Percentiles rank a stretch among this genome's conserved stretches.
phyloP scores from a whole-genome alignment of 2,113 vertebrate species.

The Passerina amoena region DNA sequence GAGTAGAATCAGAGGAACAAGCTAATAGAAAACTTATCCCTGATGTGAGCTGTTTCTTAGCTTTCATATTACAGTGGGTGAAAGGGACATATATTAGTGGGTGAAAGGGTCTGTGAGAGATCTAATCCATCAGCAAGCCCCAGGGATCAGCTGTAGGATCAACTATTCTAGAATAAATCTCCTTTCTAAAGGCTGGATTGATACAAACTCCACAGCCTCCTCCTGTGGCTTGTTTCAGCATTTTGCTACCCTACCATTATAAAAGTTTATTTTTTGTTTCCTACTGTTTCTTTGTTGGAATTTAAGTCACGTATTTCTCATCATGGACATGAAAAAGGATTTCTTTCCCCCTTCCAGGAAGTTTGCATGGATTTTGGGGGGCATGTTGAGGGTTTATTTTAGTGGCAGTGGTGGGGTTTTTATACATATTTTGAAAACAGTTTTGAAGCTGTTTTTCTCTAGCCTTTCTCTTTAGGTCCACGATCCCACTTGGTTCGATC shows the following conservation, averaged over 20 bases:
- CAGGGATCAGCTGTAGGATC: not conserved
- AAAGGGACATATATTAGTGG: not conserved
- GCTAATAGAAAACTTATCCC: not conserved
- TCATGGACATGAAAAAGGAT: not conserved
- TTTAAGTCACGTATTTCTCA: not conserved
- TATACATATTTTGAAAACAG: not conserved
- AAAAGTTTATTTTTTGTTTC: not conserved
- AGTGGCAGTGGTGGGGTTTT: accelerated
- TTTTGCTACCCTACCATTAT: not conserved
- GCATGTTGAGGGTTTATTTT: not conserved
- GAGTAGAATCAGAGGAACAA: not conserved
- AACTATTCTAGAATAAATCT: not conserved
- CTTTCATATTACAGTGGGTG: not conserved
- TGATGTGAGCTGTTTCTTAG: not conserved
- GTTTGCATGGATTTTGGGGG: accelerated
- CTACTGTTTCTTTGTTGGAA: not conserved
- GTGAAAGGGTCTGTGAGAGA: not conserved
- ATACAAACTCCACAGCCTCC: not conserved
- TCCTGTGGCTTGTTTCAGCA: not conserved
- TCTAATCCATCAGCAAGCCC: not conserved
- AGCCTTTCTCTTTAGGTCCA: not conserved
- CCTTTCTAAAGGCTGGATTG: not conserved
- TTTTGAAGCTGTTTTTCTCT: not conserved
- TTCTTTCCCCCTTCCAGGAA: not conserved
- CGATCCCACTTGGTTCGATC: not conserved